These are phyloP conservation scores for Adelges cooleyi DNA, from an alignment of 1,140 invertebrate species.

Conservation along the genomic window DNA sequence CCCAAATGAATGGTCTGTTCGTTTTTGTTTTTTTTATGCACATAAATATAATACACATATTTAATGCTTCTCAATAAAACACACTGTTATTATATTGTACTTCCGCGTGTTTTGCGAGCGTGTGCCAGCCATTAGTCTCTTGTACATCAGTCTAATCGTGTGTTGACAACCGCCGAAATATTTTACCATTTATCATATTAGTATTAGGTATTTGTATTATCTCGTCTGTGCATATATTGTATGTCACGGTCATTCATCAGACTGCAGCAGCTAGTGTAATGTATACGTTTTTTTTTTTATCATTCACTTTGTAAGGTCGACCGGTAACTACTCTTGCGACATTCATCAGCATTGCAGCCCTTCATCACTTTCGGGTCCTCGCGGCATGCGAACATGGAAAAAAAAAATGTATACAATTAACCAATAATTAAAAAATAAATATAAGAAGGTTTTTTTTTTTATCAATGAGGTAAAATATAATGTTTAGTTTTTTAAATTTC, in stretches of 20 bases:
- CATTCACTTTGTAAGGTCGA: conserved; percentile 10
- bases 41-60: too few species aligned
- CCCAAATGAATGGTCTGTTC: neutral
- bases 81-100: neutral
- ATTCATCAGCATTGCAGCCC: neutral
- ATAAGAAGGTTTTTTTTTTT: too few species aligned
- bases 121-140: too few species aligned
- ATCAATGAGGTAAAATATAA: too few species aligned
- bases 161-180: neutral
- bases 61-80: neutral
- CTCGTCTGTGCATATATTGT: too few species aligned
- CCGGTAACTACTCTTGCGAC: conserved; percentile 16
- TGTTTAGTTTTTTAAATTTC: too few species aligned
- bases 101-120: conserved; percentile 1
- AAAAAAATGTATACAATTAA: too few species aligned
- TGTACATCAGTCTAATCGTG: too few species aligned
- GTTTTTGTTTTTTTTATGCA: neutral
- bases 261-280: neutral
- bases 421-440: too few species aligned
- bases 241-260: conserved; percentile 21
- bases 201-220: too few species aligned
- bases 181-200: neutral
- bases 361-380: conserved; percentile 8
- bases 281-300: neutral
- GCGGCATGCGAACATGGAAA: too few species aligned